These are phyloP conservation scores for Simalia tracyae DNA, from an alignment of 2,797 vertebrate species.

Conservation along the genomic window DNA sequence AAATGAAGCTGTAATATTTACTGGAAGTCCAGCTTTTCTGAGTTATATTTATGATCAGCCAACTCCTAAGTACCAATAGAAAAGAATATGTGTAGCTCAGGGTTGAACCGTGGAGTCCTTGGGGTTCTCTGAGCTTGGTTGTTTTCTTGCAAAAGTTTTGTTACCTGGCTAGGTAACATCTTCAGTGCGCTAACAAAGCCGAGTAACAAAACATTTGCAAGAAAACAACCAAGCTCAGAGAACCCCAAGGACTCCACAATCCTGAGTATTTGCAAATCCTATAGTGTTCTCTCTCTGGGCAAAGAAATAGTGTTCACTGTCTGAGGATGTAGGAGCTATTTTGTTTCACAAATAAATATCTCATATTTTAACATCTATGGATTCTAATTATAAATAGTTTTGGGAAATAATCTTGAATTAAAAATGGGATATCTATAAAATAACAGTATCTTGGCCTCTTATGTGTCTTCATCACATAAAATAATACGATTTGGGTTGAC, in stretches of 20 bases:
- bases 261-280: background rate
- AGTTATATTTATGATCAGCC: background rate
- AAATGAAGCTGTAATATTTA: background rate
- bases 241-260: background rate
- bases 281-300: background rate
- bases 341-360: background rate
- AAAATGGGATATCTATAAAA: background rate
- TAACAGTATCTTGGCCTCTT: background rate
- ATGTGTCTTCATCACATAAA: background rate
- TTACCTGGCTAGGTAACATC: no score
- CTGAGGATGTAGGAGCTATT: background rate
- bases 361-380: background rate
- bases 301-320: background rate
- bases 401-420: background rate
- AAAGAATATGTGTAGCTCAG: no score
- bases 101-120: no score
- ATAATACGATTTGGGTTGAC: background rate
- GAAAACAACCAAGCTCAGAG: no score
- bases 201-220: no score
- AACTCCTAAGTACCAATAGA: background rate
- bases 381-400: background rate
- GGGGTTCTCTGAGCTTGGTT: no score
- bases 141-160: no score
- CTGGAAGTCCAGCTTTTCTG: no score
- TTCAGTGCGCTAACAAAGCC: no score